Evolutionary conservation across 2,888 invertebrate species (phyloP).

Genomic region (Meiosimyza decipiens): DNA sequence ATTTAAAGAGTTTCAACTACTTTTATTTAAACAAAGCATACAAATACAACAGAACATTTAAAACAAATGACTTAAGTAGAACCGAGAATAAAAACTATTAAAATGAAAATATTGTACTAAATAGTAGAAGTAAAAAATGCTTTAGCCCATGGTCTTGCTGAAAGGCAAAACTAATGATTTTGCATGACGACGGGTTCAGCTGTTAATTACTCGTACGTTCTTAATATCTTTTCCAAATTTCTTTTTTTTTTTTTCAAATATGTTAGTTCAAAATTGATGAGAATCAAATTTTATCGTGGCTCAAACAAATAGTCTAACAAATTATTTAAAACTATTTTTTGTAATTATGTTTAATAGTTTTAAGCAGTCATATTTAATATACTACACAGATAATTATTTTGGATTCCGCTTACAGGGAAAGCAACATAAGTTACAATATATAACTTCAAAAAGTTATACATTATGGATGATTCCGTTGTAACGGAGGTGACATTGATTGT

Average conservation of each 20-base stretch:
- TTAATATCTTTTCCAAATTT: constrained; percentile 2
- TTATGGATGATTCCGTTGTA: too few species aligned
- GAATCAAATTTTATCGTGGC: too few species aligned
- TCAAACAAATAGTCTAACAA: neutral
- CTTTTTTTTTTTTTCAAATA: neutral
- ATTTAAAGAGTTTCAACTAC: neutral
- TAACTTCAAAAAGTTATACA: too few species aligned
- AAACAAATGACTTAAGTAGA: neutral
- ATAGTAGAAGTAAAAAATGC: constrained; percentile 2
- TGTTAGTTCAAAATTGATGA: neutral
- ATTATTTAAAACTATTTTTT: neutral
- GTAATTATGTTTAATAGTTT: neutral
- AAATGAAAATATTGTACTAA: neutral
- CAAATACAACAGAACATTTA: neutral
- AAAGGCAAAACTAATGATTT: constrained; percentile 12
- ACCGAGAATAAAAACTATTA: neutral
- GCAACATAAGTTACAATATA: too few species aligned
- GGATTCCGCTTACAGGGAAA: too few species aligned
- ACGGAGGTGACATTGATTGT: too few species aligned
- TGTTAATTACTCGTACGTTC: neutral
- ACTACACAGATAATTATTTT: too few species aligned
- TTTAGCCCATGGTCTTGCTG: constrained; percentile 30
- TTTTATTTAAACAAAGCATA: neutral
- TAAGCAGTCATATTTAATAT: too few species aligned
- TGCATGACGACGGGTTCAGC: constrained; percentile 34